Percentiles rank a stretch among this genome's conserved stretches.
These are phyloP conservation scores for Philopedon plagiatum DNA, from an alignment of 2,888 invertebrate species.

Conservation along the genomic window DNA sequence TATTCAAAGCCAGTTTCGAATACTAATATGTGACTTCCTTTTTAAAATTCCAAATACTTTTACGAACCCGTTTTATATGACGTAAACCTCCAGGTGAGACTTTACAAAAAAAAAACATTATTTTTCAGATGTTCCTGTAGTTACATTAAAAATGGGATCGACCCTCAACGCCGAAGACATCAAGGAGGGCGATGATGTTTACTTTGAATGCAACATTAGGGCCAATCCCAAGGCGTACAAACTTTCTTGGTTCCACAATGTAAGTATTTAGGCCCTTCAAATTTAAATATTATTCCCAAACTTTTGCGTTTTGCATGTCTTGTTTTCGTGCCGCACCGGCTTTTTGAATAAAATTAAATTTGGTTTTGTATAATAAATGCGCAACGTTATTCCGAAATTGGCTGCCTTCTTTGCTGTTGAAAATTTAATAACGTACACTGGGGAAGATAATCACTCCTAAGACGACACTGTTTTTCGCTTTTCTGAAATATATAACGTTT, in stretches of 20 bases:
- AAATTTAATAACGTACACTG: constrained; percentile 46
- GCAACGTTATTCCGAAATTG: constrained; percentile 37
- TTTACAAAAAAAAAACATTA: constrained; percentile 44
- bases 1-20: too few relatives aligned
- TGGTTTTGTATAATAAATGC: constrained; percentile 48
- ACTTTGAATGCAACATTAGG: constrained; percentile 88
- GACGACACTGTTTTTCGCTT: neutral
- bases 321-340: constrained; percentile 43
- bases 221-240: constrained; percentile 89
- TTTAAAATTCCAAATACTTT: constrained; percentile 7
- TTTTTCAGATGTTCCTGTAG: constrained; percentile 82
- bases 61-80: constrained; percentile 30
- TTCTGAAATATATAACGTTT: neutral
- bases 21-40: too few relatives aligned
- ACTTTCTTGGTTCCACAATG: constrained; percentile 90
- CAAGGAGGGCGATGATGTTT: constrained; percentile 91
- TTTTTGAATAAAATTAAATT: constrained; percentile 51
- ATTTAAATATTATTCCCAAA: constrained; percentile 50
- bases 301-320: constrained; percentile 38
- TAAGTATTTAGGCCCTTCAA: constrained; percentile 71
- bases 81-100: constrained; percentile 10
- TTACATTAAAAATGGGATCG: constrained; percentile 86
- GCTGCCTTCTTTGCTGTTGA: constrained; percentile 27
- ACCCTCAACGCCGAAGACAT: constrained; percentile 89
- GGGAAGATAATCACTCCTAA: constrained; percentile 31